Conservation (phyloP, 1,140 invertebrate species). For the Bombus confusus region DNA sequence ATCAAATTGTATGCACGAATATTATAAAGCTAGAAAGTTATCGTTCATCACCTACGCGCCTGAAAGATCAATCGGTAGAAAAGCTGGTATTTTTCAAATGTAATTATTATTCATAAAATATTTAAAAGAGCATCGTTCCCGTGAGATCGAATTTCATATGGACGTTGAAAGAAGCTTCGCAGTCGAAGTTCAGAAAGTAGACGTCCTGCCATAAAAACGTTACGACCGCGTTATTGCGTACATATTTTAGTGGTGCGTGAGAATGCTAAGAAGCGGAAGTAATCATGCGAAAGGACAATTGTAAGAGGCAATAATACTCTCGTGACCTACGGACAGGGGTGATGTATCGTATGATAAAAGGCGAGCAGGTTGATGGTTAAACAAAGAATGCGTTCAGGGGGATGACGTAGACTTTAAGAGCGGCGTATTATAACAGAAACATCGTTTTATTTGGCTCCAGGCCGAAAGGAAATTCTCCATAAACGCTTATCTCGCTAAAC, state of each 20-base stretch:
- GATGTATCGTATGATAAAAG: not conserved
- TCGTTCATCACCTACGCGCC: no score
- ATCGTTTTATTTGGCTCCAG: not conserved
- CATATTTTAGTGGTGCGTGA: constrained; percentile 64
- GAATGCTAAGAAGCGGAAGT: constrained; percentile 73
- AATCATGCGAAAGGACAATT: constrained; percentile 58
- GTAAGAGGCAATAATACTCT: constrained; percentile 17
- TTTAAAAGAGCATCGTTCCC: not conserved
- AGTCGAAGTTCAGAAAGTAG: constrained; percentile 23
- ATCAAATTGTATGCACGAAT: no score
- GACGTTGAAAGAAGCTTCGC: constrained; percentile 1
- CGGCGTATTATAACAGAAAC: constrained; percentile 44
- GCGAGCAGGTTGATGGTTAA: constrained; percentile 1
- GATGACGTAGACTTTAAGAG: constrained; percentile 30
- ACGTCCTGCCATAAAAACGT: constrained; percentile 74
- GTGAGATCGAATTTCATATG: constrained; percentile 24
- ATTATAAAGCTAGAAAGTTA: no score
- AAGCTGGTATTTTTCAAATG: not conserved
- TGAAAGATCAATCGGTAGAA: not conserved
- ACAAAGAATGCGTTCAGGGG: constrained; percentile 21
- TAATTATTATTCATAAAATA: not conserved
- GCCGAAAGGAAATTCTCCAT: constrained; percentile 43
- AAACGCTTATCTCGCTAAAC: constrained; percentile 60
- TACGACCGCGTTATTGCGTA: constrained; percentile 72
- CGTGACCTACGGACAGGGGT: not conserved